Evolutionary conservation across 2,797 vertebrate species (phyloP).

Genomic region (Aplochiton taeniatus): DNA sequence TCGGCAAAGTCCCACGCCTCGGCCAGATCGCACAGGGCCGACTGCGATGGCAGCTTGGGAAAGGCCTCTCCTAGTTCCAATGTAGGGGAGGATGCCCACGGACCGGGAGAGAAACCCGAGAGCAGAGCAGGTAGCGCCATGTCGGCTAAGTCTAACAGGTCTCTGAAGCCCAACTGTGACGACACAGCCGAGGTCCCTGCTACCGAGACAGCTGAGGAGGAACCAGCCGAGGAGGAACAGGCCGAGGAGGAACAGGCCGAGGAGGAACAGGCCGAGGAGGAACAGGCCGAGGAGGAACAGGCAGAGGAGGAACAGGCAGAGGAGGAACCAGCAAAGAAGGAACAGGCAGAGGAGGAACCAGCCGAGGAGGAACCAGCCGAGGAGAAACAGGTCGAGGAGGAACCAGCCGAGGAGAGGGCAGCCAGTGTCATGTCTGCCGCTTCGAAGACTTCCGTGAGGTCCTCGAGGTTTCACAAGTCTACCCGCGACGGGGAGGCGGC

Average conservation of each 20-base stretch:
- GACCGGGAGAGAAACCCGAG: no score
- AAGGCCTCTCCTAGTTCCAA: constrained; percentile 24
- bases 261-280: no score
- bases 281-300: constrained; percentile 29
- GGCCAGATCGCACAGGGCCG: constrained; percentile 41
- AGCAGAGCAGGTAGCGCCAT: no score
- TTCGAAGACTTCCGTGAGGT: constrained; percentile 59
- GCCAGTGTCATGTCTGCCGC: constrained; percentile 53
- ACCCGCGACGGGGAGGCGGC: constrained; percentile 37
- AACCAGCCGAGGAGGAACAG: no score
- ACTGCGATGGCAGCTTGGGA: background rate
- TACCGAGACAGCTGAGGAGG: background rate
- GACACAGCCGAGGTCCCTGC: no score
- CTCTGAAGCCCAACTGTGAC: no score
- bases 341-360: background rate
- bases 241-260: constrained; percentile 42
- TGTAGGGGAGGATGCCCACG: constrained; percentile 6
- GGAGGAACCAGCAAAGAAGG: background rate
- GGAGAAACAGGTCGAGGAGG: constrained; percentile 11
- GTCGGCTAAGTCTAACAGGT: no score
- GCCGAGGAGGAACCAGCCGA: background rate
- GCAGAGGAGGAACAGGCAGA: no score
- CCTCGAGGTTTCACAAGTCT: constrained; percentile 49
- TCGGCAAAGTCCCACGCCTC: constrained; percentile 30
- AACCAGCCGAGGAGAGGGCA: constrained; percentile 28